Evolutionary conservation across 1,140 invertebrate species (phyloP), one percentile per base, ranked within the genome.

Genomic region (Wiebesia pumilae): DNA sequence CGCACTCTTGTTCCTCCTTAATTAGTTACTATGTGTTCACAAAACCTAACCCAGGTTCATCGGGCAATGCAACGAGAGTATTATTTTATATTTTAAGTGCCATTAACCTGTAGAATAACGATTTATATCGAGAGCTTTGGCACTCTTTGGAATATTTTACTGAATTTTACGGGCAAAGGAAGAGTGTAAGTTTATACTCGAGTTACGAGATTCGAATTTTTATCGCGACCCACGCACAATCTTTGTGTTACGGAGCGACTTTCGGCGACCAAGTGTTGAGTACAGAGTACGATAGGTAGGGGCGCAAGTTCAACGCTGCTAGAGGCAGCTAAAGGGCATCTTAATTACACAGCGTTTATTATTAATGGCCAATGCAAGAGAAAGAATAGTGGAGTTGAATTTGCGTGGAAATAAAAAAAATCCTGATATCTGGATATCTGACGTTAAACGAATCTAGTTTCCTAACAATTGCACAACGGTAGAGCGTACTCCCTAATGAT

Each of bases 211-310:
- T 62, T 62, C 24, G 27, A 3, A 4, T 75, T 62, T 75, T 43
- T 38, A n/a, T 43, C 10, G 21, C 24, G 10, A 12, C 4, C 33
- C 38, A 24, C 24, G 19, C 4, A 24, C 65, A 38, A 77, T 77
- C 75, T 43, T 71, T 51, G 14, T 24, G 12, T 77, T 77, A 43
- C 4, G 21, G 6, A 38, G 24, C 40, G 38, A 84, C 77, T 67
- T 83, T 77, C 79, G 33, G 30, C 78, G 81, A 21, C 33, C 86
- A 38, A 73, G 84, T 81, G 86, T 58, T 86, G 81, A 81, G 14
- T 47, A 27, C 9, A 1, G 51, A 82, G 65, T 21, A 67, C 51
- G 84, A 77, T 73, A 1, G 27, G 14, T 10, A 1, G 0, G 24
- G 1, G 67, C 85, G 67, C 30, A 51, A 40, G 87, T 80, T 14